Base-by-base conservation (phyloP, 1,140 invertebrate genomes). In the Aphaenogaster floridana region DNA sequence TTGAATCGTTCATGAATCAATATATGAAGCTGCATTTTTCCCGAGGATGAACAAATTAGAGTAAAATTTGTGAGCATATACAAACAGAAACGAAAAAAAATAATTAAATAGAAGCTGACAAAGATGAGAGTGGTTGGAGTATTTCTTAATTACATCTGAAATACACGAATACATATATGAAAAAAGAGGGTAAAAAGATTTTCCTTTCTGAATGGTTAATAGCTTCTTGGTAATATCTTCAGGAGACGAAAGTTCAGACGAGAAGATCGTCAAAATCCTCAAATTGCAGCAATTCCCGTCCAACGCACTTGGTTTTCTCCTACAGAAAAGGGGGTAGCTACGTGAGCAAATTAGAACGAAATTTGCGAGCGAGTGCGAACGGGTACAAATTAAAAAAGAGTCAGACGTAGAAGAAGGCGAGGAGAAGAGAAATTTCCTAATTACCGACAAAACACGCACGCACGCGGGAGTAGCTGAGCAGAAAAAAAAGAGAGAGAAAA, bases 371-470 rank as follows among this genome's bases (percentile, higher is more conserved):
- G 39, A 63, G 48, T 66, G 39, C 34, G 34, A 63, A 42, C 52
- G 48, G 42, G 48, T 34, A 42, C 48, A 81, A 86, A 81, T 68
- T 61, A 86, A 86, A 86, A 71, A 89, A 91, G 79, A 89, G 85
- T 88, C 84, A 71, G 72, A 90, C 76, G 68, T 7, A 69, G 21
- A 52, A 74, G 81, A 86, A 66, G 45, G 77, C 68, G 71, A 48
- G 28, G 48, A 78, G 50, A 57, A 57, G 59, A 69, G 39, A 68
- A 52, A 88, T 36, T 72, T 84, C 54, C 80, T 84, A 84, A 84
- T 84, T 84, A 84, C 68, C 28, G 69, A 59, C 68, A 57, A 84
- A 50, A 57, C 69, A 84, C 34, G 68, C 54, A 84, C 42, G 69
- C 42, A 83, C 39, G 13, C 52, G 34, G 36, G 50, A 45, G 6